Base-by-base conservation (phyloP, 1,140 invertebrate genomes). In the Limonius californicus region DNA sequence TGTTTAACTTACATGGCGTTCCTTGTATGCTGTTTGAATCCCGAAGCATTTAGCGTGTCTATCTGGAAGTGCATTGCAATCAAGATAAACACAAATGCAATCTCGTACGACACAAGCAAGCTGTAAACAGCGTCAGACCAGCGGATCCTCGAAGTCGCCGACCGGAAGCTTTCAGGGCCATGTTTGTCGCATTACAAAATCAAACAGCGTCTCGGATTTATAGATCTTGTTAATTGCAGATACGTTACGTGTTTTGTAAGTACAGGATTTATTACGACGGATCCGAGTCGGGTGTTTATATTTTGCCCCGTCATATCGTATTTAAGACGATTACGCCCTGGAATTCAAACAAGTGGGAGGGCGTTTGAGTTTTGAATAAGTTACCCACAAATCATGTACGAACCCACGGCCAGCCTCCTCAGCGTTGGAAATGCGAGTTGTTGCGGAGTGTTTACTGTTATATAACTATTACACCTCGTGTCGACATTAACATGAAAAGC, bases 131-230 rank as follows among this genome's bases (percentile, higher is more conserved):
- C 9, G 23, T 9, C 3, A 27, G 23, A n/a, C n/a, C n/a, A n/a
- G n/a, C n/a, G n/a, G n/a, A n/a, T n/a, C n/a, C n/a, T n/a, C 23
- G 9, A 27, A 27, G 23, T 27, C 23, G 3, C 3, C 23, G 23
- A 27, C 23, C 23, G 23, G 23, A 27, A 68, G 58, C 61, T 62
- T 66, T 66, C 64, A 60, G 50, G 67, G 53, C 57, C 57, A 60
- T 67, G 61, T 69, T 67, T 67, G 65, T 69, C 65, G 67, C 68
- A 69, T 69, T 69, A 69, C 60, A 63, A 67, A 69, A 69, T 67
- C 68, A 69, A 69, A 69, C 61, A 65, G 54, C 63, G 65, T 61
- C 45, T 60, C 65, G 61, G 64, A 69, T 69, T 69, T 69, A 69
- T 64, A 59, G 39, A 60, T 63, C 54, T 43, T 62, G 60, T 55